Conservation (phyloP, 2,888 invertebrate genomes). For the Gymnosoma rotundatum region DNA sequence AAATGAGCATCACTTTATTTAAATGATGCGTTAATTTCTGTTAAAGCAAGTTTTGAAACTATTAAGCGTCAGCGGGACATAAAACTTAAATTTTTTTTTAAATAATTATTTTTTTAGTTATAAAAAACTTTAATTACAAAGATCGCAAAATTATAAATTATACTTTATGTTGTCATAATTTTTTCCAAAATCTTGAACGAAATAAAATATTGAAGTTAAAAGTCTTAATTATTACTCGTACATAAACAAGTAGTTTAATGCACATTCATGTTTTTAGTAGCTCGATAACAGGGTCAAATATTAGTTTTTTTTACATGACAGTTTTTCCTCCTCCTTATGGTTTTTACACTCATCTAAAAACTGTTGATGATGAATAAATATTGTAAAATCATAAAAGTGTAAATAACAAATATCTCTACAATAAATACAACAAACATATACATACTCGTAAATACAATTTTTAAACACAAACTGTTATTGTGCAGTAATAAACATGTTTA, state of each 20-base stretch:
- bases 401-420: constrained; percentile 35
- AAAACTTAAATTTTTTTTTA: too few species aligned
- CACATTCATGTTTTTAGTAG: background rate
- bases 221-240: constrained; percentile 2
- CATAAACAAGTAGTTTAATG: background rate
- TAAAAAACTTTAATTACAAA: background rate
- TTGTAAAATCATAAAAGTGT: constrained; percentile 34
- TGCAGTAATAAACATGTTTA: constrained; percentile 21
- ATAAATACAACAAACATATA: background rate
- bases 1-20: too few species aligned
- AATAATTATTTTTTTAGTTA: too few species aligned
- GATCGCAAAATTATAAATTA: too few species aligned
- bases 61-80: too few species aligned
- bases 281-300: constrained; percentile 43
- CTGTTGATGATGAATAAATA: constrained; percentile 15
- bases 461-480: background rate
- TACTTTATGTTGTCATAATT: background rate
- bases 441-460: background rate
- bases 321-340: constrained; percentile 47
- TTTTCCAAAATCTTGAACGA: background rate
- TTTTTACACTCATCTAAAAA: constrained; percentile 14
- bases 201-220: constrained; percentile 3
- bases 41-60: too few species aligned
- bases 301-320: constrained; percentile 27
- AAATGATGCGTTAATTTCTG: too few species aligned